A percentile compares a stretch with the other conserved stretches of the same genome.
Conservation (phyloP, 2,888 invertebrate genomes). For the Lasius platythorax region DNA sequence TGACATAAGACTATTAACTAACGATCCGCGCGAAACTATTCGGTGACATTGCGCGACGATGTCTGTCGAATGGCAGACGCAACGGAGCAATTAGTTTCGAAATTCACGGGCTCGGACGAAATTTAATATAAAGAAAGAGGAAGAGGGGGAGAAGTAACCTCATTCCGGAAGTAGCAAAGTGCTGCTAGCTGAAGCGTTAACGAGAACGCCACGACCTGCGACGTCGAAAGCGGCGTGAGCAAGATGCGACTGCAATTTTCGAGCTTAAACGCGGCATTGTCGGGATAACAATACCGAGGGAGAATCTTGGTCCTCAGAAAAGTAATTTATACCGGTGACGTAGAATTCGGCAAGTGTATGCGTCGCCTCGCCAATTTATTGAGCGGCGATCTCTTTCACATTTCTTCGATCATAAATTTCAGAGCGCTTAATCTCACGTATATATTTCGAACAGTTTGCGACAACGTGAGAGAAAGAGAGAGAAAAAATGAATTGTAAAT, state of each 20-base stretch:
- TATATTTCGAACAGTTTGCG: background rate
- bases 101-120: slow-evolving; percentile 52
- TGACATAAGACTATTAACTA: slow-evolving; percentile 51
- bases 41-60: background rate
- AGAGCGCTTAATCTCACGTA: background rate
- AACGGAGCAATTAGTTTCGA: slow-evolving; percentile 58
- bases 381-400: background rate
- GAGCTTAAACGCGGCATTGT: slow-evolving; percentile 43
- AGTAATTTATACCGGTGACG: slow-evolving; percentile 34
- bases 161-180: slow-evolving; percentile 55
- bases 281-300: slow-evolving; percentile 21
- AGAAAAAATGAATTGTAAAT: background rate
- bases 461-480: background rate
- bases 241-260: slow-evolving; percentile 45
- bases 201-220: background rate
- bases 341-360: background rate
- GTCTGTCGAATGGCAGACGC: slow-evolving; percentile 31
- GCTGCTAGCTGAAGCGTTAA: slow-evolving; percentile 20
- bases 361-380: slow-evolving; percentile 18
- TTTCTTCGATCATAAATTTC: slow-evolving; percentile 30
- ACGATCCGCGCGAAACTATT: background rate
- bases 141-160: slow-evolving; percentile 10
- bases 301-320: slow-evolving; percentile 20
- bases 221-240: background rate
- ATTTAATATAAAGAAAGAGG: slow-evolving; percentile 60